These are phyloP conservation scores for Oreotragus oreotragus DNA, from an alignment of 2,113 vertebrate genomes.

Conservation along the genomic window DNA sequence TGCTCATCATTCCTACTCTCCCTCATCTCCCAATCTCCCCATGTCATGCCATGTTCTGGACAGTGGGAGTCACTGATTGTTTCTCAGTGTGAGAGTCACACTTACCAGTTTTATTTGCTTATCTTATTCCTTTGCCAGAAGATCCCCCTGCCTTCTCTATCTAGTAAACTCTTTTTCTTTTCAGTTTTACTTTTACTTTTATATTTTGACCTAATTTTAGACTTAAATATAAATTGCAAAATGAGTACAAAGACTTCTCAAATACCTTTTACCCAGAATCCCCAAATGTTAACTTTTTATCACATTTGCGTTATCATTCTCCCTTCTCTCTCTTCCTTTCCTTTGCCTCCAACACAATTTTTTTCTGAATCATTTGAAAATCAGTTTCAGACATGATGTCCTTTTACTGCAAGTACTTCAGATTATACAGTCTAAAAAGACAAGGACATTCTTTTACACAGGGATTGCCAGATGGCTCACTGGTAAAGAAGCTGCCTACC, in stretches of 20 bases:
- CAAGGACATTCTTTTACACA: neutral
- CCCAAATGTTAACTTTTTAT: neutral
- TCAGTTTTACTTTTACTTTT: neutral
- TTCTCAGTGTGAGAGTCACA: neutral
- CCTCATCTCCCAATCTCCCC: too few relatives aligned
- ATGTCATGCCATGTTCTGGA: neutral
- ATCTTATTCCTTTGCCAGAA: neutral
- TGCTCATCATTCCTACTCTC: neutral
- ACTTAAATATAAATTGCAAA: neutral
- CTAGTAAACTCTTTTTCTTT: neutral
- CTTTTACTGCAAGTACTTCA: neutral
- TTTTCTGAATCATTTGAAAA: neutral
- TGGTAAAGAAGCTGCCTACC: neutral
- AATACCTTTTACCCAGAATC: neutral
- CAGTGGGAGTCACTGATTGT: neutral
- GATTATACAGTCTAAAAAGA: neutral
- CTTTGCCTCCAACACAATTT: neutral
- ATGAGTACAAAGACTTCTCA: neutral
- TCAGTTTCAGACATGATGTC: neutral
- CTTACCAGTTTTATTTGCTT: neutral
- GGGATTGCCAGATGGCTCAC: neutral
- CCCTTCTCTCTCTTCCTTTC: neutral
- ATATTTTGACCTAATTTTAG: conserved; percentile 5
- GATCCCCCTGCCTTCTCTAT: neutral
- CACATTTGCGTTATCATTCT: neutral